Percentiles rank a stretch among this genome's conserved stretches.
phyloP scores from a whole-genome alignment of 2,888 invertebrate species.

The Agonopterix subpropinquella region DNA sequence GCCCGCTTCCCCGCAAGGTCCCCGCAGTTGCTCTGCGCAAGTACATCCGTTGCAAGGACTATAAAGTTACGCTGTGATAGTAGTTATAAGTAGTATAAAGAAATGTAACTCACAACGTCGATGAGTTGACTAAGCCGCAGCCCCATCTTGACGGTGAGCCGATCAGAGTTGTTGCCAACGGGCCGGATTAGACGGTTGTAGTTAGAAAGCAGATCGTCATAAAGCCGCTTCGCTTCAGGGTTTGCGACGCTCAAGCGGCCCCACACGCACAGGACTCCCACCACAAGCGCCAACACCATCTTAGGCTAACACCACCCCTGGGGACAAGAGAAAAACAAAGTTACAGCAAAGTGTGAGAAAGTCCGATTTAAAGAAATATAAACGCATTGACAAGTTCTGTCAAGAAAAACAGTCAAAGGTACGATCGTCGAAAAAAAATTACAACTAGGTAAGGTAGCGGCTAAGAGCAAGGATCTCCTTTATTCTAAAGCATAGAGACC shows the following conservation, averaged over 20 bases:
- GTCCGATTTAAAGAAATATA: no score
- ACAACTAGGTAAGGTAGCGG: no score
- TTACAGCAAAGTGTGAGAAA: no score
- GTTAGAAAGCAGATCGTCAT: conserved; percentile 95
- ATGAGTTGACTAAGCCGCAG: conserved; percentile 92
- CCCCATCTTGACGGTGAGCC: conserved; percentile 96
- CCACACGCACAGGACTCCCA: conserved; percentile 85
- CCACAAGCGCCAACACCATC: conserved; percentile 86
- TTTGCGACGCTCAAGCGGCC: conserved; percentile 88
- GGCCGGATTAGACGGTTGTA: conserved; percentile 97
- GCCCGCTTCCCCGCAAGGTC: no score
- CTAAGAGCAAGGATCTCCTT: no score
- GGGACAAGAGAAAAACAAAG: conserved; percentile 29
- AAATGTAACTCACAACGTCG: conserved; percentile 86
- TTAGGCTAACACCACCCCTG: conserved; percentile 91
- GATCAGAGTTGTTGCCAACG: conserved; percentile 95
- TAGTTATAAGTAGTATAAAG: not conserved
- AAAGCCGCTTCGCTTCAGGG: conserved; percentile 95
- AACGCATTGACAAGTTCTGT: no score
- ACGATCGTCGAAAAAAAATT: no score
- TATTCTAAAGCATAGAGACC: no score
- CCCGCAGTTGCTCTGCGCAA: no score
- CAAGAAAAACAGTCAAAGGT: no score
- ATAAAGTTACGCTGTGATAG: no score
- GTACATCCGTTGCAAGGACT: no score